Conservation (phyloP, 2,888 invertebrate genomes). For the Doris montereyensis region DNA sequence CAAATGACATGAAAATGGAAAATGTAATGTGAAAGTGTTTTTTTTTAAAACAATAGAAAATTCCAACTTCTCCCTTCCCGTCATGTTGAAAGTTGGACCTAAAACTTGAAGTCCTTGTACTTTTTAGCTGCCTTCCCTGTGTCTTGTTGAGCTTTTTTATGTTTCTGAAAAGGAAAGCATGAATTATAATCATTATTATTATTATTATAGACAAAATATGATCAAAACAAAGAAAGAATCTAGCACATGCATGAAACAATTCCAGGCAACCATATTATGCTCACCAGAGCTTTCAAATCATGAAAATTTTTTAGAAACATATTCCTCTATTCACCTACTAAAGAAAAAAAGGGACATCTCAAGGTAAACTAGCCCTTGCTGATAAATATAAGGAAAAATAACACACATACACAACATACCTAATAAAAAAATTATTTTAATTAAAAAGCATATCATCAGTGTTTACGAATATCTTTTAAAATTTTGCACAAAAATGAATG, state of each 20-base stretch:
- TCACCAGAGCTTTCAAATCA: not conserved
- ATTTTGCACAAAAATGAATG: too few species aligned
- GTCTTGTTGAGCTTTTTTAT: slow-evolving; percentile 87
- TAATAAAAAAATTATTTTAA: too few species aligned
- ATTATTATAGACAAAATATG: not conserved
- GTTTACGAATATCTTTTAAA: too few species aligned
- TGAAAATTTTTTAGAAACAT: not conserved
- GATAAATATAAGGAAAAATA: too few species aligned
- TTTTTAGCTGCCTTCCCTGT: slow-evolving; percentile 92
- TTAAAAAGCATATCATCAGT: too few species aligned
- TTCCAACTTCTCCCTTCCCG: not conserved
- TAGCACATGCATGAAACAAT: not conserved
- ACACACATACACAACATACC: too few species aligned
- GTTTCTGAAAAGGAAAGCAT: slow-evolving; percentile 78
- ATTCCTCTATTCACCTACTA: not conserved
- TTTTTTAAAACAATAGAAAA: too few species aligned
- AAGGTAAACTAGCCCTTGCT: too few species aligned
- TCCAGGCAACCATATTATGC: not conserved
- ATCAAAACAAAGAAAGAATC: too few species aligned
- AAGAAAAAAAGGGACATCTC: too few species aligned
- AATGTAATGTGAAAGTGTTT: not conserved
- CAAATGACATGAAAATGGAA: too few species aligned
- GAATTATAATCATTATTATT: not conserved
- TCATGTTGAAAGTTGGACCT: slow-evolving; percentile 9
- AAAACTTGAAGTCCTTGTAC: slow-evolving; percentile 99